phyloP scores from a whole-genome alignment of 2,113 vertebrate genomes.

The Pelecanoides urinatrix region DNA sequence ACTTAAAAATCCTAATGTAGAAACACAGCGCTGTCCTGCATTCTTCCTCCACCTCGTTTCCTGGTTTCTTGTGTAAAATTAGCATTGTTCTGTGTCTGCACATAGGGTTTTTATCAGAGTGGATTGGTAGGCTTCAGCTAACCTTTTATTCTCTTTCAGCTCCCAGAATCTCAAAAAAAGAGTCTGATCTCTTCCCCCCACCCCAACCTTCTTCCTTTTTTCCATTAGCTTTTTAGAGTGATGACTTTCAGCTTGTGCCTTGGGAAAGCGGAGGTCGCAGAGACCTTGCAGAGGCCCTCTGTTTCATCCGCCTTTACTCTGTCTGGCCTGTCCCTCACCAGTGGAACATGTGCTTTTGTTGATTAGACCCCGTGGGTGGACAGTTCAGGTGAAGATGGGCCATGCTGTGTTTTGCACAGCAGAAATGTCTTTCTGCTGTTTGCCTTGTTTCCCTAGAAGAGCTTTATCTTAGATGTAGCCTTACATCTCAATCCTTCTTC shows the following conservation, averaged over 20 bases:
- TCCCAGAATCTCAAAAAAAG: background rate
- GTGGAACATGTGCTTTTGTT: background rate
- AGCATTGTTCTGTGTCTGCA: slow-evolving; percentile 1
- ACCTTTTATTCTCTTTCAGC: background rate
- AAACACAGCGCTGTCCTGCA: slow-evolving; percentile 29
- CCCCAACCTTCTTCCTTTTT: background rate
- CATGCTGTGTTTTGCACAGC: background rate
- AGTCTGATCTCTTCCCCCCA: background rate
- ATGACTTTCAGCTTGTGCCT: background rate
- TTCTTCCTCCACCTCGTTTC: background rate
- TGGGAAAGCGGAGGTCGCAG: background rate
- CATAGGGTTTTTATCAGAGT: background rate
- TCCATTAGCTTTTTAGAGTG: background rate
- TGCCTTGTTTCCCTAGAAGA: background rate
- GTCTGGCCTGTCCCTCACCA: background rate
- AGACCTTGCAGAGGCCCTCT: background rate
- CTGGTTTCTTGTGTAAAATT: slow-evolving; percentile 26
- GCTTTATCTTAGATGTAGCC: background rate
- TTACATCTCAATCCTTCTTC: background rate
- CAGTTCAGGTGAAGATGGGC: background rate
- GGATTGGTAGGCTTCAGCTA: background rate
- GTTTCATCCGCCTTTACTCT: background rate
- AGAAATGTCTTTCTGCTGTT: background rate
- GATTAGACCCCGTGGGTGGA: background rate
- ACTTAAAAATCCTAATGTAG: slow-evolving; percentile 53